Base-by-base conservation (phyloP, 1,140 invertebrate species). In the Drosophila santomea region DNA sequence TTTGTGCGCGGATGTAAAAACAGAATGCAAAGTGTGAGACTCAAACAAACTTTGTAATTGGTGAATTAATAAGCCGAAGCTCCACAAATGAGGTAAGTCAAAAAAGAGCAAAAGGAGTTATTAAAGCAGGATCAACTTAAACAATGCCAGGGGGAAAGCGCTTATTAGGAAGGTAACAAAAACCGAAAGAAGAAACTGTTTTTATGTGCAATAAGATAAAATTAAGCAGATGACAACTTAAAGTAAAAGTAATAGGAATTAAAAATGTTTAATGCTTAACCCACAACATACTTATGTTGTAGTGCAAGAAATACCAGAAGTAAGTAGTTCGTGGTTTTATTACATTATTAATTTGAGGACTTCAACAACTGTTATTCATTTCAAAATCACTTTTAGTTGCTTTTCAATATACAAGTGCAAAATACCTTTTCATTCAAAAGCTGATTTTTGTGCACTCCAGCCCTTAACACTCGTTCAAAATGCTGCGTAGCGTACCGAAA, bases 31-130 rank as follows among this genome's bases (percentile, higher is more conserved):
- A 71, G 36, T 71, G 67, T 50, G 28, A 71, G 48, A 43, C 12
- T 38, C 43, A 58, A 71, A 41, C 20, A 57, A 71, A 58, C 52
- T 58, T 35, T 57, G 10, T 43, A 71, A 71, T 71, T 71, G 43
- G 56, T 69, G 43, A 71, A 71, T 69, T 57, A 69, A 57, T 41
- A 71, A 56, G 48, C 48, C 23, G 23, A 39, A 45, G 35, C 17
- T 20, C 28, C 7, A 28, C 28, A 35, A 45, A 71, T 10, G 47
- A 71, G 67, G 67, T 71, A 58, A 71, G 67, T 28, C 23, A 14
- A 58, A 0, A 17, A 45, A 17, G 20, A 23, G 28, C 28, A 56
- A 23, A 38, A 10, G 32, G 35, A 35, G 38, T 45, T 57, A 69
- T 71, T 57, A 48, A 56, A 39, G 35, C 28, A 23, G 50, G 17